Conservation (phyloP, 30 jellyfish, hydroid and myxozoan species). For the Chrysaora quinquecirrha region DNA sequence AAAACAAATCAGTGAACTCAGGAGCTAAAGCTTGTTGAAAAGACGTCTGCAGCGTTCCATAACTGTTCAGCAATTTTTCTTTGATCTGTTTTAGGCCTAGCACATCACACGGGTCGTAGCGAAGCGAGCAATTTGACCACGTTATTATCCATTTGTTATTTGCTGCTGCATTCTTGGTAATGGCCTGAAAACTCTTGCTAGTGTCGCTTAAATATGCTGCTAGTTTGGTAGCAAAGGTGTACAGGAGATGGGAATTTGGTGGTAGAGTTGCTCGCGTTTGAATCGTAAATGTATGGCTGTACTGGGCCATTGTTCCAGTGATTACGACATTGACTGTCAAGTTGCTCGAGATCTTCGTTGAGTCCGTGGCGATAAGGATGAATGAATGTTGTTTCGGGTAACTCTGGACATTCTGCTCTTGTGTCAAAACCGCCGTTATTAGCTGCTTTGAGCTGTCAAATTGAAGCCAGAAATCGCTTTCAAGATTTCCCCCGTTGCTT, state of each 20-base stretch:
- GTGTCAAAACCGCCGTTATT: conserved; percentile 38
- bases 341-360: conserved; percentile 24
- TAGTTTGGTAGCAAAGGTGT: conserved; percentile 54
- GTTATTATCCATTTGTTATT: conserved; percentile 42
- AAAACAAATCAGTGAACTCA: conserved; percentile 47
- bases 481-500: conserved; percentile 19
- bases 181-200: conserved; percentile 44
- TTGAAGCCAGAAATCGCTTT: conserved; percentile 59
- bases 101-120: conserved; percentile 79
- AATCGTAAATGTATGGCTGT: conserved; percentile 57
- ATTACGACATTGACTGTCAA: conserved; percentile 41
- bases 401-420: background rate
- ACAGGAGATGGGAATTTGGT: conserved; percentile 27
- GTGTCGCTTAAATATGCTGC: conserved; percentile 45
- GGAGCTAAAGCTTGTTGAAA: conserved; percentile 58
- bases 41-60: conserved; percentile 15
- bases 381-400: conserved; percentile 29
- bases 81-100: conserved; percentile 33
- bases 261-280: conserved; percentile 16
- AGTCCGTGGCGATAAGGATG: conserved; percentile 69
- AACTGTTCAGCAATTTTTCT: conserved; percentile 28
- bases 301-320: conserved; percentile 20
- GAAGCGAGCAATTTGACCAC: conserved; percentile 79
- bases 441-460: conserved; percentile 49
- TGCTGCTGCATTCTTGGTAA: conserved; percentile 41